Conservation (phyloP, 2,797 vertebrate species). For the Gadopsis bispinosus region DNA sequence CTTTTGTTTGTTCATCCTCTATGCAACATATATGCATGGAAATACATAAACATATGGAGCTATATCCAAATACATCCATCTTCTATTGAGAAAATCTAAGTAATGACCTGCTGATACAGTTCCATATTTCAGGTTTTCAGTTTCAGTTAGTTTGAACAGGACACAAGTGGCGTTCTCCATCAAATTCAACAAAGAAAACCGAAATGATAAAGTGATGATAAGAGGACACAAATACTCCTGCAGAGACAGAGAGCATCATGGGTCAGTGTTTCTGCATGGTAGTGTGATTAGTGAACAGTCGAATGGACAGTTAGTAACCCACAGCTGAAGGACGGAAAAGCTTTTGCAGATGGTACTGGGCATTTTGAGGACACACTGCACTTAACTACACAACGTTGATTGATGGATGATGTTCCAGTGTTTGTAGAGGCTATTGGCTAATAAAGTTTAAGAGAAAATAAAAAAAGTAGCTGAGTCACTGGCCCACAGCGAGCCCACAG, state of each 20-base stretch:
- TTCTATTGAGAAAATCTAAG: background rate
- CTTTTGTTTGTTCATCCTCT: background rate
- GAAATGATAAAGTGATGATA: background rate
- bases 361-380: constrained; percentile 37
- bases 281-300: constrained; percentile 44
- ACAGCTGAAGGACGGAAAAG: constrained; percentile 51
- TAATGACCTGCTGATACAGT: background rate
- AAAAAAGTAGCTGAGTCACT: constrained; percentile 2
- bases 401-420: constrained; percentile 16
- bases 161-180: background rate
- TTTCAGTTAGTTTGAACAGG: background rate
- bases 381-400: constrained; percentile 19
- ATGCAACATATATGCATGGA: background rate
- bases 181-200: constrained; percentile 4
- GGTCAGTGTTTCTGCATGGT: constrained; percentile 37
- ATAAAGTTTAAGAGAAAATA: constrained; percentile 32
- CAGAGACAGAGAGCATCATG: constrained; percentile 22
- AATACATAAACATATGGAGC: background rate
- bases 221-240: background rate
- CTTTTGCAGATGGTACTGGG: constrained; percentile 72
- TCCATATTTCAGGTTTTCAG: background rate
- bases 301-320: constrained; percentile 48
- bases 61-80: background rate
- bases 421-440: constrained; percentile 18
- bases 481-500: constrained; percentile 11